phyloP scores from a whole-genome alignment of 2,113 vertebrate genomes.

The Hystrix cristata region DNA sequence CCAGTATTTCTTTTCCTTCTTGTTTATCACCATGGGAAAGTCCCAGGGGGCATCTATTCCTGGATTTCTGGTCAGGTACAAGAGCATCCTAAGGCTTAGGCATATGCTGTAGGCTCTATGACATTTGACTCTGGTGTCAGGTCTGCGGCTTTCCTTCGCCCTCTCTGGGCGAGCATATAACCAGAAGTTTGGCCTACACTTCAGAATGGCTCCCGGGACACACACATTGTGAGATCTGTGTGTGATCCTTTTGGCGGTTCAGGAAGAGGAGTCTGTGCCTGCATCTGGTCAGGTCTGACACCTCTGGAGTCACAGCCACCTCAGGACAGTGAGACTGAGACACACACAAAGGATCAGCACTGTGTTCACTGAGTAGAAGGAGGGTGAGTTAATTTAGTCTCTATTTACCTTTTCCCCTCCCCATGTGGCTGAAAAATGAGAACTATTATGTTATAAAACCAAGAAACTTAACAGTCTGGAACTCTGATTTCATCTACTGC shows the following conservation, averaged over 20 bases:
- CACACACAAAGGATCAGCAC: background rate
- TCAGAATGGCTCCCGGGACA: background rate
- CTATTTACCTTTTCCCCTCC: background rate
- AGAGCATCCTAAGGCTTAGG: background rate
- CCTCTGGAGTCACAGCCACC: background rate
- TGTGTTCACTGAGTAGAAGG: background rate
- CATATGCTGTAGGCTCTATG: background rate
- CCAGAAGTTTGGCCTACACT: background rate
- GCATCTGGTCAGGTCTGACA: background rate
- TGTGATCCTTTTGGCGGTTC: background rate
- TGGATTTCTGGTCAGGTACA: background rate
- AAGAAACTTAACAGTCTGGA: background rate
- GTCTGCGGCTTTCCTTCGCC: background rate
- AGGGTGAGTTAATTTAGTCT: slow-evolving; percentile 14
- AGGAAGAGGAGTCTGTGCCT: background rate
- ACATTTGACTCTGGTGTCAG: background rate
- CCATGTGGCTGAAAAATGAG: background rate
- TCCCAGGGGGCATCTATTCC: background rate
- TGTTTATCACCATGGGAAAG: background rate
- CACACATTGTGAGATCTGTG: background rate
- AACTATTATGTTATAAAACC: background rate
- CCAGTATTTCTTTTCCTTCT: background rate
- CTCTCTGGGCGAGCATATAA: background rate
- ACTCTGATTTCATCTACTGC: background rate
- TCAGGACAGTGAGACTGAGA: background rate